phyloP scores from a whole-genome alignment of 2,797 vertebrate species.

The Epinephelus malabaricus region DNA sequence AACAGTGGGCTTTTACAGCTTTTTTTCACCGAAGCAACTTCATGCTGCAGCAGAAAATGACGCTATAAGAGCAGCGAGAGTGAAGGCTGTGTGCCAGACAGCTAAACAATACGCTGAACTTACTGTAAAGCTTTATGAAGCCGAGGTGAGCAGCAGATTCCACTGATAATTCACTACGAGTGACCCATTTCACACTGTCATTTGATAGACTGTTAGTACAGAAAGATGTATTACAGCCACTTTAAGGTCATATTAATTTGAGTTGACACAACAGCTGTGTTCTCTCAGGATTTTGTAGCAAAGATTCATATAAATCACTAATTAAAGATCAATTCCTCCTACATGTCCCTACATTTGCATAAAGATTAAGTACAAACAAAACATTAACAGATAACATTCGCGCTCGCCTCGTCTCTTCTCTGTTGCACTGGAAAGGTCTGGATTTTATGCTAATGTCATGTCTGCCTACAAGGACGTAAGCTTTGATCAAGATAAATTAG shows the following conservation, averaged over 20 bases:
- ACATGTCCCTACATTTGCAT: conserved; percentile 9
- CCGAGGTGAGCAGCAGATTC: too few species aligned
- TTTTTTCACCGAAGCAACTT: neutral
- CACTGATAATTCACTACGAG: neutral
- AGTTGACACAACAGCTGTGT: neutral
- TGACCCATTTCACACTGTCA: neutral
- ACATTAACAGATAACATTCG: neutral
- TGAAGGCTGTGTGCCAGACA: neutral
- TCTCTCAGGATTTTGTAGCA: neutral
- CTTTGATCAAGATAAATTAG: conserved; percentile 37
- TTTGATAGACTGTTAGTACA: neutral
- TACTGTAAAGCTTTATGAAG: neutral
- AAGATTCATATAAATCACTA: neutral
- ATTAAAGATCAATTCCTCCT: conserved; percentile 1
- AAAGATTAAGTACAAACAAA: conserved; percentile 18
- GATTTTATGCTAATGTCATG: conserved; percentile 28
- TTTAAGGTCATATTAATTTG: conserved; percentile 11
- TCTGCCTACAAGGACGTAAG: conserved; percentile 4
- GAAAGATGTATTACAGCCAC: neutral
- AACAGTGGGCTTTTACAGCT: too few species aligned
- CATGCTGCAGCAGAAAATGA: fast-evolving
- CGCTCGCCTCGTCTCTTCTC: neutral
- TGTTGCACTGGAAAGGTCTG: conserved; percentile 1
- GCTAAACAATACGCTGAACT: neutral
- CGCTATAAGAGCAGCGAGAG: neutral